phyloP scores from a whole-genome alignment of 2,113 vertebrate genomes.

The human region GRCh38 chr6:97055001-97055500 shows the following conservation, averaged over 20 bases:
- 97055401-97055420: neutral
- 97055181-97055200: neutral
- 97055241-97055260: neutral
- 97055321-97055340: neutral
- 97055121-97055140: neutral
- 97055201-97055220: neutral
- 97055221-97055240: neutral
- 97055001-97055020: neutral
- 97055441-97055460: neutral
- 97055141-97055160: neutral
- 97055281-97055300: neutral
- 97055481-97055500: neutral
- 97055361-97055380: neutral
- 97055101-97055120: neutral
- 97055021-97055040: neutral
- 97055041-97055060: neutral
- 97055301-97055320: neutral
- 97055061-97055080: neutral
- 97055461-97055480: neutral
- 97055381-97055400: neutral
- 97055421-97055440: neutral
- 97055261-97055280: neutral
- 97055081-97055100: neutral
- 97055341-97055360: neutral
- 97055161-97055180: neutral